phyloP scores from a whole-genome alignment of 2,113 vertebrate genomes.

The Candoia aspera region DNA sequence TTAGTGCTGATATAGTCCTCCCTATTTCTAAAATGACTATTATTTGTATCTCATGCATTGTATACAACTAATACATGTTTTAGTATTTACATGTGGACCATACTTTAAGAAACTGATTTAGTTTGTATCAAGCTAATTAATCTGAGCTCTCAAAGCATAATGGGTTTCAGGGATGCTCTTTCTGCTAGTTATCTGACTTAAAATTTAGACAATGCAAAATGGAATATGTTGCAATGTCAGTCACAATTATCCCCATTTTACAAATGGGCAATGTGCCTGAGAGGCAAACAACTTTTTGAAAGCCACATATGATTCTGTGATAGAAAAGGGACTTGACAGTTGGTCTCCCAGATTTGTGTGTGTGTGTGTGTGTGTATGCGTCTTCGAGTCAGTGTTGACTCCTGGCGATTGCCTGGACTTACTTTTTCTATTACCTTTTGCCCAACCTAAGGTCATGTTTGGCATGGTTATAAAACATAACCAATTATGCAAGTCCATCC shows the following conservation, averaged over 20 bases:
- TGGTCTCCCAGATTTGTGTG: neutral
- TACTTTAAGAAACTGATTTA: neutral
- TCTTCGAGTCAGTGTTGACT: neutral
- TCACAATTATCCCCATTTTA: neutral
- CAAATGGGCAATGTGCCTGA: neutral
- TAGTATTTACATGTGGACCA: too few relatives aligned
- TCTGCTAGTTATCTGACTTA: neutral
- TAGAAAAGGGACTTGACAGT: neutral
- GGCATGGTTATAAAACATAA: neutral
- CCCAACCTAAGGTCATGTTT: neutral
- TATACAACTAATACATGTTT: conserved; percentile 49
- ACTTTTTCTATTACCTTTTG: neutral
- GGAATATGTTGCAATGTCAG: neutral
- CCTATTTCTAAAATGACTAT: conserved; percentile 71
- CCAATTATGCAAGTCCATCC: neutral
- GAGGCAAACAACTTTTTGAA: neutral
- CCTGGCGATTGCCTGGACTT: neutral
- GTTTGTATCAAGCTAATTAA: neutral
- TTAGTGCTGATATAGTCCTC: conserved; percentile 73
- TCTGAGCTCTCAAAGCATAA: neutral
- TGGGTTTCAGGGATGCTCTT: neutral
- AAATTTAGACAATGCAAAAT: neutral
- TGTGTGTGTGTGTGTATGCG: neutral
- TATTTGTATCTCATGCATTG: conserved; percentile 60
- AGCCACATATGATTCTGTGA: neutral